Evolutionary conservation across 2,113 vertebrate species (phyloP), one percentile per base, ranked within the genome.

Genomic region (Oncorhynchus nerka): DNA sequence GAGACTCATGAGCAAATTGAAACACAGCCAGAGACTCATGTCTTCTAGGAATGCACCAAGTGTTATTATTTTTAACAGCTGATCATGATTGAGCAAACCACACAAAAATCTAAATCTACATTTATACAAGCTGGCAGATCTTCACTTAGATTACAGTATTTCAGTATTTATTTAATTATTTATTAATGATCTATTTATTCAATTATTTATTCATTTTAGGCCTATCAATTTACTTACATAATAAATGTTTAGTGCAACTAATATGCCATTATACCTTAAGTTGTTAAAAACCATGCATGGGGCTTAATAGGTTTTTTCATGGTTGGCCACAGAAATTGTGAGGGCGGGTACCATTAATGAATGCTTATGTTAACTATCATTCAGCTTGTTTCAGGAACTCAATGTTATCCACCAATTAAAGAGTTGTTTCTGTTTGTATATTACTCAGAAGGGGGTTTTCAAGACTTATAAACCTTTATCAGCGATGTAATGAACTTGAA

Each of bases 221-320:
- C 19, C n/a, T 62, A 62, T 69, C 24, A 70, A 28, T 55, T 19
- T 62, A 62, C 59, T 62, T 62, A 62, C n/a, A 24, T 62, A 55
- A 66, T 75, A 73, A 61, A 19, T 76, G 73, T 84, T 49, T 68
- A 49, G 64, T 81, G 75, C 70, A 82, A 82, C 77, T 71, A 64
- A 74, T 75, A 70, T 84, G 83, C 76, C 82, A 81, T 87, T 80
- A 68, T 65, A 87, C 79, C 83, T 81, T 79, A 79, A 83, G 30
- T 45, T 45, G 9, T 45, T 5, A 4, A 19, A 55, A 55, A 55
- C 12, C 5, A 55, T 15, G 16, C 12, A 55, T 55, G 16, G 16
- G 51, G 16, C 24, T 71, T 4, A 45, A 26, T 30, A 20, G 22
- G 1, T 55, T 55, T 45, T 55, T 55, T 19, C 4, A 19, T 19